Conservation (phyloP, 2,113 vertebrate genomes). For the Pipra filicauda region DNA sequence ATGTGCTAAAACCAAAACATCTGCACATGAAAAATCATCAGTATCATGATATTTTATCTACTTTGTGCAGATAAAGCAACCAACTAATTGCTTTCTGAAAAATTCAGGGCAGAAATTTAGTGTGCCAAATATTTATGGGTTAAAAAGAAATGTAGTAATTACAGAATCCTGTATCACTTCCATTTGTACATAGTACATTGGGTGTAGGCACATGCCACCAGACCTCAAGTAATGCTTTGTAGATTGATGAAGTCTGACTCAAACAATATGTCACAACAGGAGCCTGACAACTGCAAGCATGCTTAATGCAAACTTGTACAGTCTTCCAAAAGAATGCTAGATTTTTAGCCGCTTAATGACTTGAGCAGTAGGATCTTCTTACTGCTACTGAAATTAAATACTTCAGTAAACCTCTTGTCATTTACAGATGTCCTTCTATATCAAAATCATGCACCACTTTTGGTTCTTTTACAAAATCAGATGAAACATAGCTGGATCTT, state of each 20-base stretch:
- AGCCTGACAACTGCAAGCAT: slow-evolving; percentile 65
- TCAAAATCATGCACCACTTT: neutral
- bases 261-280: slow-evolving; percentile 58
- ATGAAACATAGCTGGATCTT: neutral
- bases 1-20: slow-evolving; percentile 70
- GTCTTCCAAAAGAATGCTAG: slow-evolving; percentile 53
- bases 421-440: slow-evolving; percentile 46
- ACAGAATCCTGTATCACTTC: neutral
- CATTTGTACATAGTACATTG: neutral
- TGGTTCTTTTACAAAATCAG: neutral
- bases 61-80: slow-evolving; percentile 10
- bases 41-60: slow-evolving; percentile 19
- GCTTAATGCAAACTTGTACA: slow-evolving; percentile 66
- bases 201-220: neutral
- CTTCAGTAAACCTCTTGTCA: slow-evolving; percentile 14
- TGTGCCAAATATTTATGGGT: neutral
- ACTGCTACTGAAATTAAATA: slow-evolving; percentile 67
- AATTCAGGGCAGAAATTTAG: slow-evolving; percentile 1
- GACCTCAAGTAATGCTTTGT: slow-evolving; percentile 64
- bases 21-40: slow-evolving; percentile 57
- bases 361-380: slow-evolving; percentile 52
- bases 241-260: slow-evolving; percentile 66
- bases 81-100: slow-evolving; percentile 43
- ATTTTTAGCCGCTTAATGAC: slow-evolving; percentile 66
- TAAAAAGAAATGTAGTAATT: slow-evolving; percentile 22